Percentiles rank a stretch among this genome's conserved stretches.
Conservation (phyloP, 2,113 vertebrate species). For the Diphyllodes magnificus region DNA sequence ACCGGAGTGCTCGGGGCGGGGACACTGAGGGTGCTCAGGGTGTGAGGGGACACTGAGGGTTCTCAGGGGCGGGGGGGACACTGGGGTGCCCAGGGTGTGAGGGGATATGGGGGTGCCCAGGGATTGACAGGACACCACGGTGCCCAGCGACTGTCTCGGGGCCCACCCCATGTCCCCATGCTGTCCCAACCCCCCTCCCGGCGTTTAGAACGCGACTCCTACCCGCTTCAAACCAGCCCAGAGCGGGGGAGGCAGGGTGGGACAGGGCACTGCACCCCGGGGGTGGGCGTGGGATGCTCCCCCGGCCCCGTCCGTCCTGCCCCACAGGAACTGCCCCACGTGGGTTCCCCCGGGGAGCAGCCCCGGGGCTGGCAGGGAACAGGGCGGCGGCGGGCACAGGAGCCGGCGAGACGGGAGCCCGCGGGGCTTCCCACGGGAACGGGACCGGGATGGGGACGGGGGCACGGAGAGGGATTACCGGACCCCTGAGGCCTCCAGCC, state of each 20-base stretch:
- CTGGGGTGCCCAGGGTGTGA: background rate
- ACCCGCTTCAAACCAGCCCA: background rate
- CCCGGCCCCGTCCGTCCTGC: background rate
- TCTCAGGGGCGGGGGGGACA: background rate
- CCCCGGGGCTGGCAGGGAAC: background rate
- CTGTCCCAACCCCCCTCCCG: background rate
- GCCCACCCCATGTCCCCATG: background rate
- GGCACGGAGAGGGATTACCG: background rate
- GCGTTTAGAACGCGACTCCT: background rate
- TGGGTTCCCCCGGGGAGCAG: background rate
- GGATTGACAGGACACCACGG: fast-evolving
- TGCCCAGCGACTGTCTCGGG: background rate
- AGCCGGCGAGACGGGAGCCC: background rate
- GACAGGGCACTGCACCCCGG: background rate
- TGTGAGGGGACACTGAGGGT: background rate
- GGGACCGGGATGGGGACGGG: background rate
- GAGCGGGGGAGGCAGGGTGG: background rate
- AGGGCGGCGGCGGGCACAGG: background rate
- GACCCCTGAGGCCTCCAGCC: background rate
- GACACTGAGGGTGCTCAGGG: background rate
- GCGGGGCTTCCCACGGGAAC: slow-evolving; percentile 12
- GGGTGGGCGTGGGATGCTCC: background rate
- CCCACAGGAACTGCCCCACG: background rate
- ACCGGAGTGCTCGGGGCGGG: too few relatives aligned
- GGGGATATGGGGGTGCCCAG: background rate